A percentile compares a stretch with the other conserved stretches of the same genome.
Conservation (phyloP, 2,797 vertebrate genomes). For the Hirundo rustica region DNA sequence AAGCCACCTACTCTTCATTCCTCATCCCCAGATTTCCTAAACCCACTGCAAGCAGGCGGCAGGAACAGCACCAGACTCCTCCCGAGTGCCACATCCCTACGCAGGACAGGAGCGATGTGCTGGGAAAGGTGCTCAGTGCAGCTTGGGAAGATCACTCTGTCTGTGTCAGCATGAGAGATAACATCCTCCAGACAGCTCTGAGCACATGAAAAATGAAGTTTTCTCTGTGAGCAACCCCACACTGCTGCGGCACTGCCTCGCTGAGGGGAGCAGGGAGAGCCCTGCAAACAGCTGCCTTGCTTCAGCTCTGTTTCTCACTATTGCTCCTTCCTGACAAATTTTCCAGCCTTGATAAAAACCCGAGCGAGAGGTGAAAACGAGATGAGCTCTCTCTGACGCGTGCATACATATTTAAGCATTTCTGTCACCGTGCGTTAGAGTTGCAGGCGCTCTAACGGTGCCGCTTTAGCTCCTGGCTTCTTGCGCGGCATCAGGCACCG, state of each 20-base stretch:
- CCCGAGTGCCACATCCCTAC: neutral
- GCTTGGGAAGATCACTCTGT: neutral
- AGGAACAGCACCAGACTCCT: neutral
- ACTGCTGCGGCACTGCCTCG: neutral
- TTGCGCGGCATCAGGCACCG: neutral
- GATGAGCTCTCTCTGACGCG: slow-evolving; percentile 4
- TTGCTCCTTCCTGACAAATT: slow-evolving; percentile 29
- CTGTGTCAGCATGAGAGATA: slow-evolving; percentile 12
- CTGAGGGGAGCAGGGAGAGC: neutral
- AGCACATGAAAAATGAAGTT: neutral
- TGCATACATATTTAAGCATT: slow-evolving; percentile 70
- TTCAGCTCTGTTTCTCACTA: neutral
- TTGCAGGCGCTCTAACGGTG: neutral
- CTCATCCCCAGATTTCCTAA: neutral
- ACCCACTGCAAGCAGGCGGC: neutral
- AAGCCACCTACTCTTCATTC: neutral
- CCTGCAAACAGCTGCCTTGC: neutral
- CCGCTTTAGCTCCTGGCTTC: neutral
- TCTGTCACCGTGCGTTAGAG: slow-evolving; percentile 46
- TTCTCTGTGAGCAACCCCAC: neutral
- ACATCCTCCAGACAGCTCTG: slow-evolving; percentile 10
- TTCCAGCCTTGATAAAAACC: slow-evolving; percentile 58
- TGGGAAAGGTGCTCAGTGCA: neutral
- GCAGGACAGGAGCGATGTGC: neutral
- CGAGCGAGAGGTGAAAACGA: slow-evolving; percentile 19